These are phyloP conservation scores for Andrena hattorfiana DNA, from an alignment of 2,888 invertebrate genomes.

Conservation along the genomic window DNA sequence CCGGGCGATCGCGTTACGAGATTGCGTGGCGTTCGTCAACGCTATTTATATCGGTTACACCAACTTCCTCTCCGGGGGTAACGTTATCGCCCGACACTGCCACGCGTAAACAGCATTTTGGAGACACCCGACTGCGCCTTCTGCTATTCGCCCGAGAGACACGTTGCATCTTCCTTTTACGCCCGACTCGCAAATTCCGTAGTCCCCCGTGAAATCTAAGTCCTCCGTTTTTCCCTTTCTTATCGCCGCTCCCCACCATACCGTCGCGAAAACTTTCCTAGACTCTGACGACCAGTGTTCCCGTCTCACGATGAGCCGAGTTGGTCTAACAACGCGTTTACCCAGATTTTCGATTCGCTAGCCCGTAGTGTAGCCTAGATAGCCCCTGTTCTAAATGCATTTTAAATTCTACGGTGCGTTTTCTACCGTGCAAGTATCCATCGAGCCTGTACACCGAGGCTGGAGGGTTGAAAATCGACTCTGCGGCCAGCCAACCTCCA, in stretches of 20 bases:
- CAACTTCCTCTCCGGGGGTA: slow-evolving; percentile 64
- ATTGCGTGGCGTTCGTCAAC: slow-evolving; percentile 63
- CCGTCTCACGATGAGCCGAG: not conserved
- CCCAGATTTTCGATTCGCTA: no score
- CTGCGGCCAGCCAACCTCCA: slow-evolving; percentile 39
- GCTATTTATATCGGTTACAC: slow-evolving; percentile 70
- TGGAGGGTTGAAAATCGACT: slow-evolving; percentile 52
- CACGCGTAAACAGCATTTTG: slow-evolving; percentile 57
- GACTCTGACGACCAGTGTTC: not conserved
- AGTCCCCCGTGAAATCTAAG: slow-evolving; percentile 6
- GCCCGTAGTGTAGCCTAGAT: no score
- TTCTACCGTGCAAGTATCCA: not conserved
- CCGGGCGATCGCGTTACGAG: slow-evolving; percentile 59
- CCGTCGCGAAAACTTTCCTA: not conserved
- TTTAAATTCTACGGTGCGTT: not conserved
- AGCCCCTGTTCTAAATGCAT: no score
- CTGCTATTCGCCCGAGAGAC: not conserved
- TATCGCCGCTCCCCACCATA: not conserved
- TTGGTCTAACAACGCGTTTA: no score
- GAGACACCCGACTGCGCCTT: slow-evolving; percentile 26
- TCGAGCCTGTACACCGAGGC: not conserved
- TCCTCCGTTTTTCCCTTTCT: not conserved
- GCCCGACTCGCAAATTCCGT: slow-evolving; percentile 28
- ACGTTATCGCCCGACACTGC: slow-evolving; percentile 51
- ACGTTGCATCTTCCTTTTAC: slow-evolving; percentile 27